Evolutionary conservation across 2,797 vertebrate species (phyloP), one percentile per base, ranked within the genome.

Genomic region (Esox lucius): DNA sequence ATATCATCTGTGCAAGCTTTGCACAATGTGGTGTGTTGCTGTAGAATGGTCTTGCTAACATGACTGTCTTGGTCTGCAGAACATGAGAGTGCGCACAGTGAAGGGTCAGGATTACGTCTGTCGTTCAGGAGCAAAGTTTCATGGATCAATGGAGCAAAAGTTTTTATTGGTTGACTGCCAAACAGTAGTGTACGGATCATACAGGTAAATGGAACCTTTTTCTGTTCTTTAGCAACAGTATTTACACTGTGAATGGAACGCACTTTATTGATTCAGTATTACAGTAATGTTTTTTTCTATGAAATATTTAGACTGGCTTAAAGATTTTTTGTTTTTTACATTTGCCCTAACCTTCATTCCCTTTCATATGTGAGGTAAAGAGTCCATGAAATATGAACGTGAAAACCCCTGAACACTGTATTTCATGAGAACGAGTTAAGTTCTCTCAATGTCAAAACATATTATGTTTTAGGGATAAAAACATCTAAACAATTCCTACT

Each of bases 21-120:
- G 66, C 22, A 66, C 35, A 33, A 48, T n/a, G 39, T 26, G 9
- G 33, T 78, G n/a, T 67, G 22, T 53, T 26, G 22, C 64, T 9
- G 28, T 66, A 66, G 11, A 61, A 68, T 68, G 8, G 9, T 35
- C 64, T 35, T 19, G 9, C 26, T 87, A 64, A 73, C 35, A 72
- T 72, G 16, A 35, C 7, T 11, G 46, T 70, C 22, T 87, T 72
- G 78, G 76, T 87, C 87, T 90, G 80, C 93, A 99, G 97, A 97
- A 98, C 87, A 96, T 99, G 91, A 96, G 96, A 77, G 94, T 99
- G 6, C 95, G 97, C 46, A 97, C 95, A 8, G 96, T 99, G 76
- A 97, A 93, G 91, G 98, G 98, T 75, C 96, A 95, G 85, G 95
- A 96, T 85, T 99, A 99, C 88, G 91, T 95, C 89, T 97, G 96